Evolutionary conservation across 2,888 invertebrate genomes (phyloP), one percentile per base, ranked within the genome.

Genomic region (Xanthia icteritia): DNA sequence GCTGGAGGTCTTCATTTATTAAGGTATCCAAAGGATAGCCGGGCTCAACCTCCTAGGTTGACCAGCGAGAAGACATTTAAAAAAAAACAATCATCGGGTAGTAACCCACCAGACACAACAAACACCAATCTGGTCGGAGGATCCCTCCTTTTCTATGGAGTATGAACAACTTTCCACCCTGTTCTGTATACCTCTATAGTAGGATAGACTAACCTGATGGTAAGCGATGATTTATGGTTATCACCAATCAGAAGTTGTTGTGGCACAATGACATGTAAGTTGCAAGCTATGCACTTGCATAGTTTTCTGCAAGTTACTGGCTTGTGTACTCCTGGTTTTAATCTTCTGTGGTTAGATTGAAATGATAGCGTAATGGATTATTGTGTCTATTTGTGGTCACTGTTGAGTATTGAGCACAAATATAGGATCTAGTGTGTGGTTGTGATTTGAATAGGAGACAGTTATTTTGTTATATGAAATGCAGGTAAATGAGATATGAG

Each of bases 331-430:
- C 60, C 51, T 42, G 36, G 51, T 60, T 61, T 77, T 45, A 66
- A 20, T 42, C 4, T 17, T 27, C 31, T 61, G 23, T 51, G 15
- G 31, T 54, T 17, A 31, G 17, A 8, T 48, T 66, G 60, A 61
- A 54, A 67, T 77, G 15, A 60, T 66, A 42, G 45, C 8, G n/a
- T 27, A 77, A n/a, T 66, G 51, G 9, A 77, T n/a, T 67, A 66
- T 15, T 45, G 23, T n/a, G 31, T 67, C 23, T 61, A 42, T 67
- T 45, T 77, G 66, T 51, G 58, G 48, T 51, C 60, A 15, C 1
- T 42, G 20, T 66, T 77, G 66, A 66, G 66, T 51, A 61, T 67
- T 77, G 6, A 23, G 20, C 2, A 61, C 78, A 77, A n/a, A 8
- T 9, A 13, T 13, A 17, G 36, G 3, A n/a, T 65, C 23, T 20